phyloP scores from a whole-genome alignment of 2,888 invertebrate species.

The Xylota segnis region DNA sequence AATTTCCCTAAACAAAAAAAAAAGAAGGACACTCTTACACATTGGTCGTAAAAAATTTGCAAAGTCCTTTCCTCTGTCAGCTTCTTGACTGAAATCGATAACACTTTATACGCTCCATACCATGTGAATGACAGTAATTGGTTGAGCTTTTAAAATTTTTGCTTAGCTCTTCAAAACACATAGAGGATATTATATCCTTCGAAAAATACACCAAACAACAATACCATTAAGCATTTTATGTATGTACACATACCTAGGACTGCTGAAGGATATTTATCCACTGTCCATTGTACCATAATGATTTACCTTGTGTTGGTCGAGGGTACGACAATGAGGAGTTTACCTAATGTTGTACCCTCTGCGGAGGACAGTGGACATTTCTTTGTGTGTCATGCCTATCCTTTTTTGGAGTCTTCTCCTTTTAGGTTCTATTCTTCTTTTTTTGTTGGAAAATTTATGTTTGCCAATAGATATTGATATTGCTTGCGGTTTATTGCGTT shows the following conservation, averaged over 20 bases:
- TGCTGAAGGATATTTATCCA: constrained; percentile 65
- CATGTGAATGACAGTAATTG: constrained; percentile 71
- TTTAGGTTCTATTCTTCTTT: constrained; percentile 31
- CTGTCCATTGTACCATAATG: constrained; percentile 71
- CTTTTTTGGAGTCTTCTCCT: constrained; percentile 36
- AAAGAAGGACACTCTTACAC: constrained; percentile 17
- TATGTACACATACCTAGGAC: constrained; percentile 46
- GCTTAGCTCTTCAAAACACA: constrained; percentile 74
- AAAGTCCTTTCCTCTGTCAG: constrained; percentile 55
- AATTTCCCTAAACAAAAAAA: constrained; percentile 57
- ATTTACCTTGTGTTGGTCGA: constrained; percentile 67
- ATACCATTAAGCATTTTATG: constrained; percentile 68
- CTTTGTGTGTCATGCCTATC: constrained; percentile 22
- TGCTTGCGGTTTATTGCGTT: constrained; percentile 75
- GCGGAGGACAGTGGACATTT: constrained; percentile 23
- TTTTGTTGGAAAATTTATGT: constrained; percentile 69
- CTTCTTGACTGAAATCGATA: constrained; percentile 61
- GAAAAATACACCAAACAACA: constrained; percentile 61
- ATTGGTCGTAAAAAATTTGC: constrained; percentile 53
- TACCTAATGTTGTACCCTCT: constrained; percentile 43
- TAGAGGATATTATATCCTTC: constrained; percentile 58
- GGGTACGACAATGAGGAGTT: constrained; percentile 60
- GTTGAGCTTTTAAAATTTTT: constrained; percentile 73
- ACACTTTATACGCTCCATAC: constrained; percentile 56
- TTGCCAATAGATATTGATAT: constrained; percentile 75